Evolutionary conservation across 1,140 invertebrate species (phyloP).

Genomic region (Yoshiicerus persimilis): DNA sequence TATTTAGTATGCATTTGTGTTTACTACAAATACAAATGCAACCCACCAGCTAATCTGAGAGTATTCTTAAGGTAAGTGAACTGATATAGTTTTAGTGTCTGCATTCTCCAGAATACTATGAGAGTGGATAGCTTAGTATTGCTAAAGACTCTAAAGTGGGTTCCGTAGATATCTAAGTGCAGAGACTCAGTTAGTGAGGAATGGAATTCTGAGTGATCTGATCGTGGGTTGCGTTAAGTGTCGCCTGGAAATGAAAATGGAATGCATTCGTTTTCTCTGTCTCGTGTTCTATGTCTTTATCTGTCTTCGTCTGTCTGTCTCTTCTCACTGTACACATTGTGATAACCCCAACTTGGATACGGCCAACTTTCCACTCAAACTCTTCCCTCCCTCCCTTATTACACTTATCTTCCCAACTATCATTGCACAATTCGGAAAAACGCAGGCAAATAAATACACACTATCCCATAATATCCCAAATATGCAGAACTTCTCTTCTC

Average conservation of each 20-base stretch:
- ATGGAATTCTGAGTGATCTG: neutral
- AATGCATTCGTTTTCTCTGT: slow-evolving; percentile 1
- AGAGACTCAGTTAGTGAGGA: neutral
- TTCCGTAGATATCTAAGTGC: neutral
- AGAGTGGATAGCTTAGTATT: neutral
- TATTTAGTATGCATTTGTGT: too few species aligned
- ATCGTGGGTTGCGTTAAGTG: neutral
- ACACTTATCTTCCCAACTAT: neutral
- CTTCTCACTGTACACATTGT: neutral
- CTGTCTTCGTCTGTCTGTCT: neutral
- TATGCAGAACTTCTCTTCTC: too few species aligned
- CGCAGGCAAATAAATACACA: neutral
- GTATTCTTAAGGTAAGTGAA: too few species aligned
- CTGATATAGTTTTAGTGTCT: too few species aligned
- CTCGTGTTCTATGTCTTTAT: slow-evolving; percentile 18
- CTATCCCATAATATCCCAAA: too few species aligned
- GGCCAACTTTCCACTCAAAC: neutral
- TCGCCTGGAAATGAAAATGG: neutral
- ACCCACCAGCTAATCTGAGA: too few species aligned
- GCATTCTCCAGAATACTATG: too few species aligned
- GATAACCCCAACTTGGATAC: neutral
- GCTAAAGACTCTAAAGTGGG: neutral
- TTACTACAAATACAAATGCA: too few species aligned
- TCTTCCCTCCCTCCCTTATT: neutral
- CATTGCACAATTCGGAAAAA: neutral